These are phyloP conservation scores for Virgularia gustaviana DNA, from an alignment of 92 coral and sea anemone species.

Conservation along the genomic window DNA sequence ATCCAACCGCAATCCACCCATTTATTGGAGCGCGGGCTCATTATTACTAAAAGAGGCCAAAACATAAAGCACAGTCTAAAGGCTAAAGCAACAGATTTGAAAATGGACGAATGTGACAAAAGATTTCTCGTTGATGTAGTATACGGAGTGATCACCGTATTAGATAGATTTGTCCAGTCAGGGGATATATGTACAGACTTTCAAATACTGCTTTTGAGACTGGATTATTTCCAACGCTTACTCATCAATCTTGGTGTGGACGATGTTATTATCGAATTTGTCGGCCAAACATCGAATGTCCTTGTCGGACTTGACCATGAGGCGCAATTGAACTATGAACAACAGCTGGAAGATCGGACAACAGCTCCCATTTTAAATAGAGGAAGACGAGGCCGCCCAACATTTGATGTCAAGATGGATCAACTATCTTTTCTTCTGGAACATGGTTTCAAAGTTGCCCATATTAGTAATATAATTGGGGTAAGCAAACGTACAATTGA, in stretches of 20 bases:
- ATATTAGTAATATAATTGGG: slow-evolving; percentile 11
- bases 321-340: slow-evolving; percentile 14
- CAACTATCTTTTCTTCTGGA: slow-evolving; percentile 26
- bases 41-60: too few species aligned
- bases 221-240: slow-evolving; percentile 17
- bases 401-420: slow-evolving; percentile 21
- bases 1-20: too few species aligned
- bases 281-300: slow-evolving; percentile 11
- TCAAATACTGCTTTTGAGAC: not conserved
- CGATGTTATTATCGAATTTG: not conserved
- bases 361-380: not conserved
- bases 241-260: slow-evolving; percentile 10
- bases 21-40: too few species aligned
- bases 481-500: slow-evolving; percentile 23
- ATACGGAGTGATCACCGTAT: too few species aligned
- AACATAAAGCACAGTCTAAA: too few species aligned
- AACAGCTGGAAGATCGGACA: not conserved
- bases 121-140: too few species aligned
- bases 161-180: too few species aligned
- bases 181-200: not conserved
- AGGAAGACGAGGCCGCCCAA: slow-evolving; percentile 17
- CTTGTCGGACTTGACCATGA: slow-evolving; percentile 4
- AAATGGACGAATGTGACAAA: too few species aligned
- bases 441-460: slow-evolving; percentile 19
- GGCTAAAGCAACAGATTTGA: too few species aligned